Evolutionary conservation across 35 echinoderm and acorn worm genomes (phyloP).

Genomic region (Ophioderma brevispina): DNA sequence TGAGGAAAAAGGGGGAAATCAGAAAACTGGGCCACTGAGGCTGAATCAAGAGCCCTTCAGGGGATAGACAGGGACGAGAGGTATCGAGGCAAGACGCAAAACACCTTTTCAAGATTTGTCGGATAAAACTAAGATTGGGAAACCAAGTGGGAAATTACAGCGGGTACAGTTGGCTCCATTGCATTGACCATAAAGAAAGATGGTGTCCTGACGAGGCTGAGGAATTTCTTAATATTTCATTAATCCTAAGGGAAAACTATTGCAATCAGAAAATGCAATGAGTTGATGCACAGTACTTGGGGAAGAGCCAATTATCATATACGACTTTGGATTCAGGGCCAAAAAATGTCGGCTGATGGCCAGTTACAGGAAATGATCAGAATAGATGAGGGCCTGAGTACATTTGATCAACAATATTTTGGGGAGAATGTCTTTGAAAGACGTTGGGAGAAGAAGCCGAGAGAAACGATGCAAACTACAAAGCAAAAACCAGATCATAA

Average conservation of each 20-base stretch:
- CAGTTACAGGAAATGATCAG: not conserved
- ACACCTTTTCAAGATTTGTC: no score
- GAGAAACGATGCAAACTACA: not conserved
- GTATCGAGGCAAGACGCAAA: not conserved
- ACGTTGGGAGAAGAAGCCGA: not conserved
- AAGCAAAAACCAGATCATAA: not conserved
- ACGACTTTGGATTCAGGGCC: not conserved
- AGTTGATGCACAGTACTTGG: slow-evolving; percentile 41
- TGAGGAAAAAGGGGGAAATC: not conserved
- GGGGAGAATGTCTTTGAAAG: not conserved
- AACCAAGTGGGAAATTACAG: no score
- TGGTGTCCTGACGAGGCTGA: not conserved
- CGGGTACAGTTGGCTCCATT: no score
- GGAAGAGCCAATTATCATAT: not conserved
- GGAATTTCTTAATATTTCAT: slow-evolving; percentile 12
- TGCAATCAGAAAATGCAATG: not conserved
- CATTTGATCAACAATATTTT: slow-evolving; percentile 82
- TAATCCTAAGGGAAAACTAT: not conserved
- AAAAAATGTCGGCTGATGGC: not conserved
- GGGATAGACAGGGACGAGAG: not conserved
- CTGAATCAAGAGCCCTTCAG: not conserved
- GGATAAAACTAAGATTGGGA: no score
- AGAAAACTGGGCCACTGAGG: not conserved
- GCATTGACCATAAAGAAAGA: no score
- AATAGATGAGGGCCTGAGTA: slow-evolving; percentile 12